Evolutionary conservation across 1,140 invertebrate genomes (phyloP).

Genomic region (Heliconius melpomene): DNA sequence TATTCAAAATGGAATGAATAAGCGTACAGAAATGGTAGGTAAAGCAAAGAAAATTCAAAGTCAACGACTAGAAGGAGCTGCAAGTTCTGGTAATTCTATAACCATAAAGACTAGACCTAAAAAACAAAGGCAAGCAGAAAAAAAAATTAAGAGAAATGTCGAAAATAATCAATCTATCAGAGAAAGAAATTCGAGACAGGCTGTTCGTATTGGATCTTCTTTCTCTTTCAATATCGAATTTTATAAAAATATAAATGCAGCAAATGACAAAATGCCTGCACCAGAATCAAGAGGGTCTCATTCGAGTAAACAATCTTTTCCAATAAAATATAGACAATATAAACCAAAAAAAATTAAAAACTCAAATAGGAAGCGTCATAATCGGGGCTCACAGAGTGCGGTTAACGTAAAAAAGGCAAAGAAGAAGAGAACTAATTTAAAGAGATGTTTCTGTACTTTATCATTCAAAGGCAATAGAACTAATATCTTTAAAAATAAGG

Average conservation of each 20-base stretch:
- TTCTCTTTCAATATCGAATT: constrained; percentile 50
- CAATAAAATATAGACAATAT: not conserved
- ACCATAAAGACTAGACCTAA: not conserved
- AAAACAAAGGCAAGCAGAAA: not conserved
- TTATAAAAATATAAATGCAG: constrained; percentile 40
- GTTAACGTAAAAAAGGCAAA: constrained; percentile 23
- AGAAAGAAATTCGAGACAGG: constrained; percentile 16
- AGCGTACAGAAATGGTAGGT: not conserved
- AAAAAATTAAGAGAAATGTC: not conserved
- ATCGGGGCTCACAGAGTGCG: not conserved
- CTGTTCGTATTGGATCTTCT: constrained; percentile 27
- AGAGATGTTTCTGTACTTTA: constrained; percentile 21
- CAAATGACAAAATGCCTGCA: not conserved
- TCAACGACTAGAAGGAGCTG: not conserved
- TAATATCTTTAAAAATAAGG: constrained; percentile 1
- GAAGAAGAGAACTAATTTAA: not conserved
- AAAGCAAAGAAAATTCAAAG: not conserved
- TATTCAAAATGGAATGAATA: not conserved
- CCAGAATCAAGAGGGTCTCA: not conserved
- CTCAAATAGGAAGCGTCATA: not conserved
- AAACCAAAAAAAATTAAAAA: not conserved
- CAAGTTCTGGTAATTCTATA: not conserved
- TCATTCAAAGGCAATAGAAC: not conserved
- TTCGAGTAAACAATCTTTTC: not conserved
- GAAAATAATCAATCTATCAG: not conserved